These are phyloP conservation scores for Calliphora vomitoria DNA, from an alignment of 2,888 invertebrate species.

Conservation along the genomic window DNA sequence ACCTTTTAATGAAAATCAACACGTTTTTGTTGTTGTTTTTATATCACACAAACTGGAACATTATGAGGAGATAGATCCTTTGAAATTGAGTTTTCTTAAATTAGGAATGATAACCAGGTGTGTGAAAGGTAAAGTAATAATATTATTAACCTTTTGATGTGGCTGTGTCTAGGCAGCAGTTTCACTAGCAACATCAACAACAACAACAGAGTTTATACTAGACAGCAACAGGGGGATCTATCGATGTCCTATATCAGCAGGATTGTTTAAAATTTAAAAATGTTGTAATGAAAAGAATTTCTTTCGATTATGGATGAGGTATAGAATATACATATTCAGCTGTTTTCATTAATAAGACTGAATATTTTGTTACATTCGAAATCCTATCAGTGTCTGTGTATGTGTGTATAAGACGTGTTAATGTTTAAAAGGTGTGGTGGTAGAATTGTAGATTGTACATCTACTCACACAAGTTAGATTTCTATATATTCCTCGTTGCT, in stretches of 20 bases:
- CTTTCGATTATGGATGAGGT: not conserved
- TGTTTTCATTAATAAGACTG: conserved; percentile 27
- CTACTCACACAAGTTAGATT: not conserved
- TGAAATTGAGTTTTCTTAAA: not conserved
- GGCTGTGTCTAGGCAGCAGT: not conserved
- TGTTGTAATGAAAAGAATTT: too few relatives aligned
- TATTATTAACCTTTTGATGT: conserved; percentile 43
- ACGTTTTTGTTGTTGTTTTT: conserved; percentile 31
- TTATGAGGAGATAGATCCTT: not conserved
- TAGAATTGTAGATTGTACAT: not conserved
- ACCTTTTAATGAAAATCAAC: conserved; percentile 59
- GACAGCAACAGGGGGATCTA: too few relatives aligned
- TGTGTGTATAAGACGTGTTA: not conserved
- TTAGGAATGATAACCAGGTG: conserved; percentile 57
- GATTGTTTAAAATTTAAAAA: not conserved
- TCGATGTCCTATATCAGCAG: too few relatives aligned
- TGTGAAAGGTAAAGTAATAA: too few relatives aligned
- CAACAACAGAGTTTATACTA: not conserved
- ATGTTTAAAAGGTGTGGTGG: conserved; percentile 5
- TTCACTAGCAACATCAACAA: not conserved
- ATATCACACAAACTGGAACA: not conserved
- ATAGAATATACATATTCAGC: conserved; percentile 62
- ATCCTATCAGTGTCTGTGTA: not conserved
- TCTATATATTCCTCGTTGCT: conserved; percentile 16
- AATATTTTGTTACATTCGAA: not conserved